Evolutionary conservation across 2,797 vertebrate genomes (phyloP), one percentile per base, ranked within the genome.

Genomic region (Rhinella marina): DNA sequence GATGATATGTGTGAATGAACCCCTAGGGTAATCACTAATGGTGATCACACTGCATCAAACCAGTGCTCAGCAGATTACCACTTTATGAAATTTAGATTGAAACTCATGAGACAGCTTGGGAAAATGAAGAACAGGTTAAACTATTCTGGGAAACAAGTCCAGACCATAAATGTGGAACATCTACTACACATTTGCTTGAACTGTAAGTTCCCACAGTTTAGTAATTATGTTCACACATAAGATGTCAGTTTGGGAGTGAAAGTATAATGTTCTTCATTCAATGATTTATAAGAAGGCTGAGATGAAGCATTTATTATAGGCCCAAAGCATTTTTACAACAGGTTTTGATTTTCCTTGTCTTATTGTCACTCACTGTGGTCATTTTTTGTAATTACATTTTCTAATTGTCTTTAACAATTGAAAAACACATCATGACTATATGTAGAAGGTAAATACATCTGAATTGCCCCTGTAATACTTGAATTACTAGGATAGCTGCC

Each of bases 151-250:
- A 72, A 72, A 72, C 29, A 19, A 21, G 17, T 48, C 32, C 7
- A 48, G 70, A 48, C 29, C 70, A 48, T 48, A 50, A 25, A 14
- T 25, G 32, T 41, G 7, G 11, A 0, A 50, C 7, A 17, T 81
- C 80, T 50, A 16, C 32, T 16, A 48, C 6, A 64, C 50, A 81
- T 48, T 62, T 41, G 79, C 12, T 81, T 81, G 19, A n/a, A 81
- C 57, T 61, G 29, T 14, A 48, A 7, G 41, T 81, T 81, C 80
- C 59, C 80, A 81, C 80, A 61, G 64, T 66, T 64, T 48, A 75
- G 41, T 41, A 48, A 50, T 50, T 12, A 48, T 50, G 6, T n/a
- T 64, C 61, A 50, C 61, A 29, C 27, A 62, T 62, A 48, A 23
- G 21, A 50, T 50, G 80, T 64, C 59, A 81, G 19, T n/a, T 23